Evolutionary conservation across 1,140 invertebrate species (phyloP).

Genomic region (Tetranychus urticae): DNA sequence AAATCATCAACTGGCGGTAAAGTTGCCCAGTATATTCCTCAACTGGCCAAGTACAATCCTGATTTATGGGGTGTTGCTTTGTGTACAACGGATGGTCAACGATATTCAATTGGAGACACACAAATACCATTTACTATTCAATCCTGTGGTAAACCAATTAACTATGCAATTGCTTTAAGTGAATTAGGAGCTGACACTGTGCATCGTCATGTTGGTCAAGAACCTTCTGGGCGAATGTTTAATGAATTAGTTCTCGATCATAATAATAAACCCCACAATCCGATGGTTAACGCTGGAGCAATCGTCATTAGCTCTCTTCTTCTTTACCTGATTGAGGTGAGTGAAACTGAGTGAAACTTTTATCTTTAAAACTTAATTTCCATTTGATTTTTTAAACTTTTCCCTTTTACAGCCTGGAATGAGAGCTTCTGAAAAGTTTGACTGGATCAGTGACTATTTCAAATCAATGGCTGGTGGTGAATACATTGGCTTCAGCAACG

Average conservation of each 20-base stretch:
- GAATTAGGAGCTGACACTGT: constrained; percentile 68
- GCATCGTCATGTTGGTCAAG: constrained; percentile 82
- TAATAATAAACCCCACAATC: constrained; percentile 88
- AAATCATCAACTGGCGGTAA: constrained; percentile 62
- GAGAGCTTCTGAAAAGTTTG: constrained; percentile 22
- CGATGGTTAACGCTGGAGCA: constrained; percentile 91
- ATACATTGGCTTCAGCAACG: constrained; percentile 83
- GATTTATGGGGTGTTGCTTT: constrained; percentile 73
- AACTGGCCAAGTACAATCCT: constrained; percentile 60
- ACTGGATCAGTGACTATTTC: constrained; percentile 25
- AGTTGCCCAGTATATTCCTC: constrained; percentile 75
- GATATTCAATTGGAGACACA: constrained; percentile 76
- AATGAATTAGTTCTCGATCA: constrained; percentile 84
- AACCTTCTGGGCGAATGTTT: constrained; percentile 84
- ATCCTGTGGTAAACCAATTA: constrained; percentile 81
- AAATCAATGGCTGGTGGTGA: constrained; percentile 60
- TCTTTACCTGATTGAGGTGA: constrained; percentile 51
- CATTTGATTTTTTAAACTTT: neutral
- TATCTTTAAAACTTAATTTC: neutral
- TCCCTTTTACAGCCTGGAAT: neutral
- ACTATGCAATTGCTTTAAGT: constrained; percentile 80
- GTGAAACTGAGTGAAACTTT: constrained; percentile 45
- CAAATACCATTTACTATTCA: constrained; percentile 80
- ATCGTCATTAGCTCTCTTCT: constrained; percentile 72
- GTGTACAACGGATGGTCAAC: constrained; percentile 71